Base-by-base conservation (phyloP, 2,797 vertebrate genomes). In the Anguilla obscura region DNA sequence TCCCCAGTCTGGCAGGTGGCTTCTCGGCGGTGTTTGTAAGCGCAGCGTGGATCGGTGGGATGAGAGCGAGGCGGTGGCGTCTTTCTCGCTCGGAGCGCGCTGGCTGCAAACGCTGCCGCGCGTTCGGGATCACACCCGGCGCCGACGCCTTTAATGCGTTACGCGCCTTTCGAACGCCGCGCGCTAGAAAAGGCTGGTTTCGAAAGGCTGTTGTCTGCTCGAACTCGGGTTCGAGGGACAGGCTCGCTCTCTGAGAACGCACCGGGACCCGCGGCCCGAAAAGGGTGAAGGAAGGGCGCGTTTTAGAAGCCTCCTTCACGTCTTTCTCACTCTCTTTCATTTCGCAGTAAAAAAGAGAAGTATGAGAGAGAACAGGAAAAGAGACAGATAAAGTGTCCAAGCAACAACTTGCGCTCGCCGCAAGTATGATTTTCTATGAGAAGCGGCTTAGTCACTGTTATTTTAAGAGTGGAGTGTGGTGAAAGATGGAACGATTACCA, bases 131-230 rank as follows among this genome's bases (percentile, higher is more conserved):
- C 52, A 76, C 74, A 30, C 45, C 50, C 0, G 85, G 40, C 16
- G 40, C 71, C 54, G 74, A 74, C n/a, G 69, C 16, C 48, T 86
- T 60, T 30, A 40, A 79, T 7, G 10, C 40, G 40, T 79, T 45
- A 40, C 33, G 21, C 27, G 40, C 63, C 85, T 74, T 52, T 45
- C 74, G 40, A 86, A 74, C 24, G 66, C 66, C 27, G 24, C n/a
- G 14, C 40, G 33, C 16, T 0, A 30, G 63, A 86, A 86, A 86
- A 86, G n/a, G n/a, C n/a, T n/a, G 40, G 40, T n/a, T 86, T 86
- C 33, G 27, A 76, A 86, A 86, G 50, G 45, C 56, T n/a, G 69
- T 86, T 86, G 52, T 86, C 66, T 40, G 69, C 63, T 54, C 52
- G 85, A 76, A 52, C 85, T 54, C 63, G 48, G 40, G 85, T 86